Evolutionary conservation across 30 jellyfish, hydroid and myxozoan genomes (phyloP).

Genomic region (Turritopsis dohrnii): DNA sequence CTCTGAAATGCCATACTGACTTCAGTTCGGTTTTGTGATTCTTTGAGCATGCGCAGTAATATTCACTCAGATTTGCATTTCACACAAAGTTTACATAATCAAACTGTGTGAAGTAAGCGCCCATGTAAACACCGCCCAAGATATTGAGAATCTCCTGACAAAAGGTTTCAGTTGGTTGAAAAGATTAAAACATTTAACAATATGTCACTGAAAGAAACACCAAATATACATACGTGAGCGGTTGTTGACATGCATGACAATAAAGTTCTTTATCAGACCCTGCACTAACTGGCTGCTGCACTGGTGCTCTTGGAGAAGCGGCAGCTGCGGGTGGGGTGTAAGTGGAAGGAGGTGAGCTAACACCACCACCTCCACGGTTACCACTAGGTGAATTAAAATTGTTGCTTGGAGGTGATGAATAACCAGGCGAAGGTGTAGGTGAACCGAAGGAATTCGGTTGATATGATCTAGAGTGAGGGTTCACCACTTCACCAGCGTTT

Average conservation of each 20-base stretch:
- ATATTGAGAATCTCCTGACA: too few species aligned
- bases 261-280: background rate
- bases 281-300: constrained; percentile 3
- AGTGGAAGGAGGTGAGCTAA: background rate
- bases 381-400: constrained; percentile 7
- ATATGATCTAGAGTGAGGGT: constrained; percentile 22
- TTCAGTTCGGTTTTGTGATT: too few species aligned
- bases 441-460: background rate
- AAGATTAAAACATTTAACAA: too few species aligned
- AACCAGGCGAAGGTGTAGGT: background rate
- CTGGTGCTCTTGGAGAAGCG: background rate
- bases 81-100: too few species aligned
- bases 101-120: too few species aligned
- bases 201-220: background rate
- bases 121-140: too few species aligned
- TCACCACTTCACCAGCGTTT: constrained; percentile 28
- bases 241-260: constrained; percentile 39
- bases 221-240: constrained; percentile 14
- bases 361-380: constrained; percentile 7
- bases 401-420: constrained; percentile 20
- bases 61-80: too few species aligned
- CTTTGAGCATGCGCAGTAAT: too few species aligned
- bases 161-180: too few species aligned
- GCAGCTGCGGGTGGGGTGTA: background rate
- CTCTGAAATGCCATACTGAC: too few species aligned